Conservation (phyloP, 2,797 vertebrate species). For the Crypturellus tataupa region DNA sequence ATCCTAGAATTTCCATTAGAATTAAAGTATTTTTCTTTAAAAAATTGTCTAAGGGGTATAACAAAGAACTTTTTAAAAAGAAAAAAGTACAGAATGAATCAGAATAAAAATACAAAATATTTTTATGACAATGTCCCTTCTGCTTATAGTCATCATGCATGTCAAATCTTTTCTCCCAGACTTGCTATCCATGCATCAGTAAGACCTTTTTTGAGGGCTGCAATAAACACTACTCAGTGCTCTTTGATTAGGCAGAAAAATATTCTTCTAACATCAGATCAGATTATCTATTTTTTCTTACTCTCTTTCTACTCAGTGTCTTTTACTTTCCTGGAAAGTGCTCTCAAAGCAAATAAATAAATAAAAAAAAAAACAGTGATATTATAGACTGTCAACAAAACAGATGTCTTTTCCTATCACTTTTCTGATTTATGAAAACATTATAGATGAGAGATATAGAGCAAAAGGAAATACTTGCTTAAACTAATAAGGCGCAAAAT, state of each 20-base stretch:
- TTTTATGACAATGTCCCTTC: not conserved
- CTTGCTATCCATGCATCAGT: not conserved
- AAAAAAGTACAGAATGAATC: not conserved
- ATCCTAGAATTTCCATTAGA: not conserved
- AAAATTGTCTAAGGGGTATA: not conserved
- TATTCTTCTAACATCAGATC: not conserved
- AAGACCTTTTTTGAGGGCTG: accelerated
- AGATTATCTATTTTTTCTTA: not conserved
- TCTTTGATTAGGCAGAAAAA: not conserved
- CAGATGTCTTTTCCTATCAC: not conserved
- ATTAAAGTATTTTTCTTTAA: not conserved
- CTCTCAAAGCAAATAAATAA: not conserved
- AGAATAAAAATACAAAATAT: not conserved
- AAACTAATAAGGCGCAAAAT: not conserved
- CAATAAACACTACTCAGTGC: not conserved
- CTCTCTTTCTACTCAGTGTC: not conserved
- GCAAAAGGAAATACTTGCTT: accelerated
- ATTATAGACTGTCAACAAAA: not conserved
- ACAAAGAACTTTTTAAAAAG: not conserved
- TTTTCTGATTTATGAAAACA: not conserved
- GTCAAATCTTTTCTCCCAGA: not conserved
- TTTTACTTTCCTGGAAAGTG: not conserved
- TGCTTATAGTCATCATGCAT: not conserved
- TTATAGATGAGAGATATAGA: not conserved
- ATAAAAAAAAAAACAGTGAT: not conserved